These are phyloP conservation scores for Sylvilagus bachmani DNA, from an alignment of 2,113 vertebrate species.

Conservation along the genomic window DNA sequence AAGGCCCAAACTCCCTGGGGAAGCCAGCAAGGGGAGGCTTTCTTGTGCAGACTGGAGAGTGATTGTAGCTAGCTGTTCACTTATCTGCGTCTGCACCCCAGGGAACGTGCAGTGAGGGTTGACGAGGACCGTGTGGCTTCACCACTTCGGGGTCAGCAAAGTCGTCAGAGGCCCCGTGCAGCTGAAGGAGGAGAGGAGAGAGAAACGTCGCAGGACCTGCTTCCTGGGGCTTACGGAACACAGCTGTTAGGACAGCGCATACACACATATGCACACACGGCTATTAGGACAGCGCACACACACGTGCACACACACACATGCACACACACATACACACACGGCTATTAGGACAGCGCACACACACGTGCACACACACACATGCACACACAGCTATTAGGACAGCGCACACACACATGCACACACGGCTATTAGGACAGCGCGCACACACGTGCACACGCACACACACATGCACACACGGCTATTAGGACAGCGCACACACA, in stretches of 20 bases:
- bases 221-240: conserved; percentile 32
- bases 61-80: background rate
- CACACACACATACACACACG: background rate
- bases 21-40: background rate
- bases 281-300: too few relatives aligned
- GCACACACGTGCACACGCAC: too few relatives aligned
- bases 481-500: too few relatives aligned
- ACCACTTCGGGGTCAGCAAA: background rate
- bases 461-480: background rate
- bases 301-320: background rate
- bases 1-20: background rate
- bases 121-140: too few relatives aligned
- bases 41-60: background rate
- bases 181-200: background rate
- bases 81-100: background rate
- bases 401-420: background rate
- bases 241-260: background rate
- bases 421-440: too few relatives aligned
- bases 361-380: too few relatives aligned
- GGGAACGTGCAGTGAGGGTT: background rate
- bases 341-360: too few relatives aligned
- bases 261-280: background rate
- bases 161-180: background rate
- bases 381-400: background rate
- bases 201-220: background rate